Conservation (phyloP, 1,140 invertebrate genomes). For the Prorops nasuta region DNA sequence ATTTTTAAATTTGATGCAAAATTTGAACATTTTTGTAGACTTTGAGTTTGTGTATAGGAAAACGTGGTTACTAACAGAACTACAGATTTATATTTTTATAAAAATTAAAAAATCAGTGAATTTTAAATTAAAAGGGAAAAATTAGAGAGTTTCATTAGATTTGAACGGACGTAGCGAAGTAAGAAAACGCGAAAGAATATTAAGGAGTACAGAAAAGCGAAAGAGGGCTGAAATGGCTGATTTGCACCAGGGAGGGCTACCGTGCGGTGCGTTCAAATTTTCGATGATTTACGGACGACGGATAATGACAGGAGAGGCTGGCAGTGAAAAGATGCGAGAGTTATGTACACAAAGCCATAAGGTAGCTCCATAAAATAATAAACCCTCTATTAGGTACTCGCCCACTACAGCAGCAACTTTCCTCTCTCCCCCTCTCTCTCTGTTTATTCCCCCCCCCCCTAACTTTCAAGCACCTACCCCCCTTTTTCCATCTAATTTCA, state of each 20-base stretch:
- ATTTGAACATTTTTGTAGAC: neutral
- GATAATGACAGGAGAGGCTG: constrained; percentile 4
- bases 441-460: neutral
- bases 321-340: constrained; percentile 1
- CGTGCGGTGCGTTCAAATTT: constrained; percentile 19
- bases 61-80: too few relatives aligned
- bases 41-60: too few relatives aligned
- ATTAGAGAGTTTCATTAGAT: neutral
- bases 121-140: neutral
- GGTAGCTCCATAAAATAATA: constrained; percentile 48
- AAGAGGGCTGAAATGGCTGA: neutral
- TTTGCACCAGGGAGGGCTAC: constrained; percentile 15
- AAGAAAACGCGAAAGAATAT: too few relatives aligned
- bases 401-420: too few relatives aligned
- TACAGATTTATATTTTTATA: too few relatives aligned
- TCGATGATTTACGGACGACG: constrained; percentile 23
- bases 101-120: neutral
- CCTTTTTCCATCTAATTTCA: too few relatives aligned
- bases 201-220: constrained; percentile 1
- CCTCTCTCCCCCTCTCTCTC: constrained; percentile 1
- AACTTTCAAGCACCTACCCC: neutral
- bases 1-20: neutral
- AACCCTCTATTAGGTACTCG: constrained; percentile 47
- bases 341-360: constrained; percentile 34
- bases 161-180: neutral